Percentiles rank a stretch among this genome's conserved stretches.
Conservation (phyloP, 30 jellyfish, hydroid and myxozoan genomes). For the Cassiopea andromeda region DNA sequence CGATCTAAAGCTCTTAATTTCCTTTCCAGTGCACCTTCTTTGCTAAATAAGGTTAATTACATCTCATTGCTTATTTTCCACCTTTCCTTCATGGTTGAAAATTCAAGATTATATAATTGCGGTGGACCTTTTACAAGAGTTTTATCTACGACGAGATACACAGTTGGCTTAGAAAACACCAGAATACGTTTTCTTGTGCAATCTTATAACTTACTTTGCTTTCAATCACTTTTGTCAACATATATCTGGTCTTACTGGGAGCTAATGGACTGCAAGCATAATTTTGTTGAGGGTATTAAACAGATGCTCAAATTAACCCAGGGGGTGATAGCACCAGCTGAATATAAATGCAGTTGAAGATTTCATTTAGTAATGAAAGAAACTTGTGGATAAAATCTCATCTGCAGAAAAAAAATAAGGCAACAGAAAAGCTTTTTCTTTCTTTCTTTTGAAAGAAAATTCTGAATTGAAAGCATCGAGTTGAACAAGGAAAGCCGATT, state of each 20-base stretch:
- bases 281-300: not conserved
- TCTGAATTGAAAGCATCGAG: not conserved
- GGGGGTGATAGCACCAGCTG: not conserved
- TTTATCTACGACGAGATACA: not conserved
- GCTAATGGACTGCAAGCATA: not conserved
- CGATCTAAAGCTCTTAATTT: not conserved
- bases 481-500: not conserved
- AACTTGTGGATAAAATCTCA: no score
- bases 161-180: not conserved
- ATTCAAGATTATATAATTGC: not conserved
- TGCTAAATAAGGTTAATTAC: not conserved
- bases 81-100: not conserved
- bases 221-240: not conserved
- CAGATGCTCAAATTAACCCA: not conserved
- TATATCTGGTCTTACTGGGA: conserved; percentile 6
- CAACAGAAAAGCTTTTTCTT: not conserved
- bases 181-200: not conserved
- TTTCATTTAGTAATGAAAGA: no score
- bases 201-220: not conserved
- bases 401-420: not conserved
- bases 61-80: not conserved
- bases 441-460: not conserved
- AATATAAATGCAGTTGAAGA: no score
- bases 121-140: not conserved
- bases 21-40: not conserved